phyloP scores from a whole-genome alignment of 2,797 vertebrate species.

The Acipenser ruthenus region DNA sequence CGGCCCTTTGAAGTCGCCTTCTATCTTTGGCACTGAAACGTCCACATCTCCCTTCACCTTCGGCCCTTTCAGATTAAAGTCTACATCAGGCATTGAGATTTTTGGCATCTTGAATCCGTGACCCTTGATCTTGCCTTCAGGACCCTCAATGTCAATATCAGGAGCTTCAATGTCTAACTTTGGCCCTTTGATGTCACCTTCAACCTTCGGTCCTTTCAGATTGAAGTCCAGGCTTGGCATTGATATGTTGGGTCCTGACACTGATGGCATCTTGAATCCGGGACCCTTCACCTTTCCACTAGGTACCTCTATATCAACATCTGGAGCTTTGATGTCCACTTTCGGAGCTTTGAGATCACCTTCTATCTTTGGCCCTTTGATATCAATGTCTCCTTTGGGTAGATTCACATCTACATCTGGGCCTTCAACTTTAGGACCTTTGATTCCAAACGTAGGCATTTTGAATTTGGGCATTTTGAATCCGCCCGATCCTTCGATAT shows the following conservation, averaged over 20 bases:
- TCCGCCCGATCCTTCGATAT: slow-evolving; percentile 1
- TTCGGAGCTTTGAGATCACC: slow-evolving; percentile 41
- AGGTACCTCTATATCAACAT: too few species aligned
- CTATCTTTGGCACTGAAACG: too few species aligned
- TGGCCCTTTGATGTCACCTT: slow-evolving; percentile 7
- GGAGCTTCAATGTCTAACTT: slow-evolving; percentile 27
- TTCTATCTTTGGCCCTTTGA: slow-evolving; percentile 23
- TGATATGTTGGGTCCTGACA: slow-evolving; percentile 28
- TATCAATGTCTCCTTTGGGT: background rate
- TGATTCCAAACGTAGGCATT: slow-evolving; percentile 15
- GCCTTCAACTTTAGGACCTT: background rate
- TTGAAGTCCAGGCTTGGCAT: slow-evolving; percentile 15
- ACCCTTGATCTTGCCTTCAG: slow-evolving; percentile 29
- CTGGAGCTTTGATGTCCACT: too few species aligned
- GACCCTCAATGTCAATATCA: slow-evolving; percentile 26
- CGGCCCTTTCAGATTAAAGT: slow-evolving; percentile 2
- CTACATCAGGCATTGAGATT: slow-evolving; percentile 17
- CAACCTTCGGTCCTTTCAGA: slow-evolving; percentile 10
- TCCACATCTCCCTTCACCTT: too few species aligned
- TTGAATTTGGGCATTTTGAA: slow-evolving; percentile 35
- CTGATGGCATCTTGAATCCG: slow-evolving; percentile 40
- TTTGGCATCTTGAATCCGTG: slow-evolving; percentile 26
- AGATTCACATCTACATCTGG: too few species aligned
- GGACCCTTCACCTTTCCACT: too few species aligned
- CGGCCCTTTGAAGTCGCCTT: too few species aligned